Conservation (phyloP, 2,888 invertebrate species). For the Andrena flavipes region DNA sequence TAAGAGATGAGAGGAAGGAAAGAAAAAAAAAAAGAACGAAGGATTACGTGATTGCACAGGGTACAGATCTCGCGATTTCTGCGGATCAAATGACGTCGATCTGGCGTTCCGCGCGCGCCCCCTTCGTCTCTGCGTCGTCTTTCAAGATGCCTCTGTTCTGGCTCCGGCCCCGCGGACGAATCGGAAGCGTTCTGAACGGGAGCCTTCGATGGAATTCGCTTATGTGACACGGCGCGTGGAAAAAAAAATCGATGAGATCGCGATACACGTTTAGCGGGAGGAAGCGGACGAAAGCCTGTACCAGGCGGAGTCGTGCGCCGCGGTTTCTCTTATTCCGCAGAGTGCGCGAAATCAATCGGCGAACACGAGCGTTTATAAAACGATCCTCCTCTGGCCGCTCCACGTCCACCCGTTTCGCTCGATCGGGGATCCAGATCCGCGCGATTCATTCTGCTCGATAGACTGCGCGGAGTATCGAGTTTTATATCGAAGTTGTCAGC, state of each 20-base stretch:
- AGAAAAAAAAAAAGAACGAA: not conserved
- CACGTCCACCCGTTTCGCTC: too few relatives aligned
- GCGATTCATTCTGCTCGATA: too few relatives aligned
- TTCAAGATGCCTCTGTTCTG: slow-evolving; percentile 53
- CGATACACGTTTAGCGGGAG: slow-evolving; percentile 57
- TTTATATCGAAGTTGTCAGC: too few relatives aligned
- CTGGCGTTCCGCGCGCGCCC: slow-evolving; percentile 52
- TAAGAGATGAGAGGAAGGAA: not conserved
- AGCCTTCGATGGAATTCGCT: slow-evolving; percentile 72
- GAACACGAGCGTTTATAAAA: slow-evolving; percentile 1
- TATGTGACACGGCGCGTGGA: slow-evolving; percentile 58
- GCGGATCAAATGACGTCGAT: slow-evolving; percentile 66
- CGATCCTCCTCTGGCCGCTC: not conserved
- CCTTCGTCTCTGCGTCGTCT: slow-evolving; percentile 55
- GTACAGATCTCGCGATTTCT: slow-evolving; percentile 42
- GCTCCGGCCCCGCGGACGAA: slow-evolving; percentile 49
- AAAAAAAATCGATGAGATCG: slow-evolving; percentile 72
- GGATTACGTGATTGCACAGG: not conserved
- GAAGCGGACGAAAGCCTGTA: slow-evolving; percentile 4
- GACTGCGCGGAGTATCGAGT: too few relatives aligned
- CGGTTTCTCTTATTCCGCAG: slow-evolving; percentile 54
- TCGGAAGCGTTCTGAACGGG: slow-evolving; percentile 64
- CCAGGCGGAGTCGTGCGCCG: not conserved
- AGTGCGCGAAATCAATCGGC: slow-evolving; percentile 49
- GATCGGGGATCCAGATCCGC: too few relatives aligned